phyloP scores from a whole-genome alignment of 1,140 invertebrate species.

The Caerostris darwini region DNA sequence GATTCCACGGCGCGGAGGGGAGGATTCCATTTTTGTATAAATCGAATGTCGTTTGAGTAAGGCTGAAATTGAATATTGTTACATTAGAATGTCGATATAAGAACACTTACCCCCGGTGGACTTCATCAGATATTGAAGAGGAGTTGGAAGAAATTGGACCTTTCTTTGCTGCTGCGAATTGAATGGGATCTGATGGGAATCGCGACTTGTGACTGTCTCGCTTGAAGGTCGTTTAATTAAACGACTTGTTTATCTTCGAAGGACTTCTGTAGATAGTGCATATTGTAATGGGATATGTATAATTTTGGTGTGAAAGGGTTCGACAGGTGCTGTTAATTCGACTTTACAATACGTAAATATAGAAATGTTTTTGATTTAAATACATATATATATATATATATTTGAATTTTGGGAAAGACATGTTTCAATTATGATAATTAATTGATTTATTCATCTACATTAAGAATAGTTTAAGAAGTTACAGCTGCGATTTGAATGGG shows the following conservation, averaged over 20 bases:
- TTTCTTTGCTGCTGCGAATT: not conserved
- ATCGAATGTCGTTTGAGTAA: conserved; percentile 60
- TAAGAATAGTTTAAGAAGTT: too few species aligned
- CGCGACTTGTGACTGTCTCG: not conserved
- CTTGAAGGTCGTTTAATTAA: not conserved
- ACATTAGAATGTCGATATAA: conserved; percentile 58
- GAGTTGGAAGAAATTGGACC: not conserved
- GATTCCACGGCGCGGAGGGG: not conserved
- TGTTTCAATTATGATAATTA: too few species aligned
- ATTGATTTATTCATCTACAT: too few species aligned
- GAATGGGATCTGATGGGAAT: not conserved
- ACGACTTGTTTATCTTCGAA: not conserved
- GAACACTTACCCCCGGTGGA: conserved; percentile 4
- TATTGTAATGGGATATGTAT: too few species aligned
- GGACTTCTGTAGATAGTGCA: too few species aligned
- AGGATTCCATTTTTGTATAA: conserved; percentile 56
- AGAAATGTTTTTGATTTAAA: too few species aligned
- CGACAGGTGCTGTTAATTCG: too few species aligned
- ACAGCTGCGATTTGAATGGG: too few species aligned
- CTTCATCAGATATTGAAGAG: not conserved
- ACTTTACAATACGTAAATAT: too few species aligned
- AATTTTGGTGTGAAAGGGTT: too few species aligned
- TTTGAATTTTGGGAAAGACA: too few species aligned
- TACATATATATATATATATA: too few species aligned
- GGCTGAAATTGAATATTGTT: conserved; percentile 54